phyloP scores from a whole-genome alignment of 2,113 vertebrate species.

The Mystacornis crossleyi region DNA sequence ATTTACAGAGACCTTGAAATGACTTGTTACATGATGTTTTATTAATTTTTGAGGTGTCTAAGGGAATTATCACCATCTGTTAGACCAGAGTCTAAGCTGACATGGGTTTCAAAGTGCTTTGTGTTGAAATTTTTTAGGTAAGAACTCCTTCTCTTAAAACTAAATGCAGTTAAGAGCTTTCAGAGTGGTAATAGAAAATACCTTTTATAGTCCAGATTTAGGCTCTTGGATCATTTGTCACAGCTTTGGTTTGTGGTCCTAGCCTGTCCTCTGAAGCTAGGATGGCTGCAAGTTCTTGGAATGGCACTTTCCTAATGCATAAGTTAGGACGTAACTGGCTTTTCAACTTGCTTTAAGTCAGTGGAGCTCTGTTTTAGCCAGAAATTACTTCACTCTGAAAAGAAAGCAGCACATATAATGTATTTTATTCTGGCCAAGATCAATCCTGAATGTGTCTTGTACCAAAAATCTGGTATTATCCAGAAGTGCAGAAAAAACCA shows the following conservation, averaged over 20 bases:
- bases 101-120: background rate
- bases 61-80: background rate
- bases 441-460: background rate
- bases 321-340: background rate
- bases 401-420: background rate
- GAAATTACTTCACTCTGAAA: background rate
- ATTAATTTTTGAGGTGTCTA: background rate
- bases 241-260: background rate
- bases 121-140: background rate
- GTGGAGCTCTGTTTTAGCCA: background rate
- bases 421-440: background rate
- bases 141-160: background rate
- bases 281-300: background rate
- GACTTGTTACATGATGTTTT: background rate
- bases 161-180: background rate
- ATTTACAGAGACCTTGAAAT: background rate
- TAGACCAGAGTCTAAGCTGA: background rate
- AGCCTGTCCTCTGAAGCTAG: background rate
- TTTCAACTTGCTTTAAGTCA: background rate
- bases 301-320: background rate
- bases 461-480: background rate
- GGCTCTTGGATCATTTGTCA: background rate
- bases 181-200: background rate
- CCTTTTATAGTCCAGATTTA: background rate
- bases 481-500: background rate